Base-by-base conservation (phyloP, 2,113 vertebrate genomes). In the Thinocorus orbignyianus region DNA sequence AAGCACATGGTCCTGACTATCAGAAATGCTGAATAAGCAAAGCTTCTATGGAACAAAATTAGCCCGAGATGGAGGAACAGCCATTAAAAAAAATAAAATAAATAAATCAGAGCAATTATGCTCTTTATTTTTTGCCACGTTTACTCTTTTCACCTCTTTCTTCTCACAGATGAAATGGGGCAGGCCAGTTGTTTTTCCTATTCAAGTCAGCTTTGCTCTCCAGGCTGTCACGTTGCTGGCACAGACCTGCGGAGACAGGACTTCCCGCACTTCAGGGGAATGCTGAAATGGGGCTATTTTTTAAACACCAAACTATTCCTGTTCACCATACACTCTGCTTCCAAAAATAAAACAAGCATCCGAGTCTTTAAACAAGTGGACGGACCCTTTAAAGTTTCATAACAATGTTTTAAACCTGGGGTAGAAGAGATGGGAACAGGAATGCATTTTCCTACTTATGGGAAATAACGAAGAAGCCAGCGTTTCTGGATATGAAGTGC, bases 291-390 rank as follows among this genome's bases (percentile, higher is more conserved):
- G 52, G 88, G 80, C 73, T 88, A 71, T 81, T 96, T 88, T 96
- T 84, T 57, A 81, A 96, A 90, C 80, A 93, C 91, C 88, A 94
- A 76, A 93, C 90, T 92, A 86, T 96, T 96, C 77, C 86, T 94
- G 77, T 58, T 88, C 88, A 68, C 65, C 18, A 7, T 57, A 77
- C 33, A 15, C 69, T 91, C 80, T 48, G 57, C 92, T 94, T 95
- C 91, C 88, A 94, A 95, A 97, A 95, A 96, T 90, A 96, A 92
- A 93, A 64, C 69, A 49, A 77, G 79, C 92, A 90, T 90, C 81
- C 1, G 9, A 92, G 76, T 39, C 82, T 90, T 95, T 68, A 83
- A 94, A 88, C 51, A 92, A 90, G 76, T 1, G 16, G 79, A 81
- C 1, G 0, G 41, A 79, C 51, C 69, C 66, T 96, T 95, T 88